Conservation (phyloP, 2,888 invertebrate species). For the Caenorhabditis sinica region DNA sequence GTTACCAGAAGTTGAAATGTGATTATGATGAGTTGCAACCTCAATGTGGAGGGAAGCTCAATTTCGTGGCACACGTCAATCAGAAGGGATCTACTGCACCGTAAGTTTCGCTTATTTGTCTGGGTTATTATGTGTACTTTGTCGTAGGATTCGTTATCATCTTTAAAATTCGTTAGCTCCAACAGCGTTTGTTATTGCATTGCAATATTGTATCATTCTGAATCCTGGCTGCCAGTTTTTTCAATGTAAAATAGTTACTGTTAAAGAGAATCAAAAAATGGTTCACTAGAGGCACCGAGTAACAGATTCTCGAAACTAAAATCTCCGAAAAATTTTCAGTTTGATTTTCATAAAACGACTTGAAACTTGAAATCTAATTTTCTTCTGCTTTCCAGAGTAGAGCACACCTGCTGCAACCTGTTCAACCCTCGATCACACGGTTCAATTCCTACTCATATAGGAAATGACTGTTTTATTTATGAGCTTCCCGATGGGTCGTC, state of each 20-base stretch:
- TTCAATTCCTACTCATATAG: conserved; percentile 77
- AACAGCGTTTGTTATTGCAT: too few species aligned
- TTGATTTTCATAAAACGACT: too few species aligned
- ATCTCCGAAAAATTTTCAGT: too few species aligned
- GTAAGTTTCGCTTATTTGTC: conserved; percentile 74
- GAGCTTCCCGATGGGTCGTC: conserved; percentile 81
- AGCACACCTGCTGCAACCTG: conserved; percentile 82
- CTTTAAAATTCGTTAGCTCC: background rate
- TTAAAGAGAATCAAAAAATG: too few species aligned
- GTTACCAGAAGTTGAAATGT: conserved; percentile 80
- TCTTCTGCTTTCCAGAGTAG: conserved; percentile 74
- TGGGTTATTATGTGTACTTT: background rate
- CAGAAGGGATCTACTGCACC: conserved; percentile 78
- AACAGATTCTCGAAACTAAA: background rate
- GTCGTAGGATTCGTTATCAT: background rate
- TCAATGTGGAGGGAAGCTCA: conserved; percentile 82
- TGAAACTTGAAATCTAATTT: too few species aligned
- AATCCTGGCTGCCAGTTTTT: too few species aligned
- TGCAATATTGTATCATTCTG: too few species aligned
- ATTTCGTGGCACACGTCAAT: conserved; percentile 82
- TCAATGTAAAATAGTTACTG: too few species aligned
- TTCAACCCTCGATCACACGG: conserved; percentile 75
- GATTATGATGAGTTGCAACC: conserved; percentile 82
- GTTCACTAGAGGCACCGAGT: too few species aligned
- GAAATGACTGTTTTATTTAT: conserved; percentile 83